Base-by-base conservation (phyloP, 2,113 vertebrate genomes). In the Chascanopsetta lugubris region DNA sequence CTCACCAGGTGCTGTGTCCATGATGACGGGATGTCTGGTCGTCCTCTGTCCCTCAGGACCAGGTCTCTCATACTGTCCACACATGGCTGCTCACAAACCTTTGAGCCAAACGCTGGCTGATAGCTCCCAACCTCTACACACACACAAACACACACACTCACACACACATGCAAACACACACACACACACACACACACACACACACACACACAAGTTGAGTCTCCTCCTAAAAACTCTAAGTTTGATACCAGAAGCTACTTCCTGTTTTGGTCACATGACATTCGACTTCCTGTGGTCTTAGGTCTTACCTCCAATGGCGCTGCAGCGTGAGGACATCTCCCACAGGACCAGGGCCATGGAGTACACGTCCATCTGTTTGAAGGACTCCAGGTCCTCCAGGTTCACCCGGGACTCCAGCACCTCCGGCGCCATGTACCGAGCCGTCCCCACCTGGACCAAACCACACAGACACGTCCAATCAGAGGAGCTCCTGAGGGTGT, bases 281-380 rank as follows among this genome's bases (percentile, higher is more conserved):
- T 11, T 13, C 29, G n/a, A n/a, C 8, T 30, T 30, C 4, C 29
- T 5, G 29, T 30, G 29, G 29, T 5, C 8, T 30, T 30, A 12
- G 18, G 8, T 21, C 87, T 70, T 87, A 95, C 95, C 94, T 92
- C 92, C 94, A 29, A 93, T 93, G 45, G 81, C 92, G 1, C 91
- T 87, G 77, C 95, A 96, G 77, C 95, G 92, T 40, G 95, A 96
- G 4, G 91, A 92, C 93, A 96, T 94, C 79, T 97, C 95, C 95
- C 95, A 97, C 40, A 96, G 79, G 50, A 97, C 94, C 0, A 97
- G 89, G 45, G 95, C 91, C 94, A 96, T 93, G 72, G 95, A 96
- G 76, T 97, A 97, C 29, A 97, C 94, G 1, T 97, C 95, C 92
- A 96, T 95, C 88, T 97, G 95, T 83, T 96, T 97, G 70, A 97